Evolutionary conservation across 2,888 invertebrate species (phyloP).

Genomic region (Nomada fabriciana): DNA sequence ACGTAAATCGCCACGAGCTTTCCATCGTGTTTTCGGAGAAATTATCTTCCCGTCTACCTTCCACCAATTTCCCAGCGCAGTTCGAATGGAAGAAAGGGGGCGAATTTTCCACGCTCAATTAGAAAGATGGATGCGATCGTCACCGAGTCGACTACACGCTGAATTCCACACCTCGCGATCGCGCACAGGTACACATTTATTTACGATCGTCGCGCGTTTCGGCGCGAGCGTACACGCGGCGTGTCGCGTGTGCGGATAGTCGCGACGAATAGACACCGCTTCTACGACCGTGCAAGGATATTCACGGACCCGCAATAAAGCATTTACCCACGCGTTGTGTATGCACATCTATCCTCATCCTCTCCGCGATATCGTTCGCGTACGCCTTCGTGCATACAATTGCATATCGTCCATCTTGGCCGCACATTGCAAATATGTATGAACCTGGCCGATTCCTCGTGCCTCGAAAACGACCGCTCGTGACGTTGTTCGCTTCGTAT

Average conservation of each 20-base stretch:
- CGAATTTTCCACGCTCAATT: neutral
- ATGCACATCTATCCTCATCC: slow-evolving; percentile 72
- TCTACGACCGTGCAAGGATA: slow-evolving; percentile 67
- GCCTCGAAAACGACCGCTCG: slow-evolving; percentile 39
- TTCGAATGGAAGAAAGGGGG: neutral
- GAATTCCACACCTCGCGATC: slow-evolving; percentile 39
- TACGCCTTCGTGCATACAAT: slow-evolving; percentile 75
- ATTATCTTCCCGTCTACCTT: neutral
- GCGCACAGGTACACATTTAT: slow-evolving; percentile 56
- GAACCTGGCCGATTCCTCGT: slow-evolving; percentile 43
- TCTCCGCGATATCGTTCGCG: slow-evolving; percentile 64
- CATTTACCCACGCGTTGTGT: slow-evolving; percentile 79
- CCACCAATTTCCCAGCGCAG: neutral
- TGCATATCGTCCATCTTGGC: slow-evolving; percentile 70
- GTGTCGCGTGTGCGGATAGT: slow-evolving; percentile 55
- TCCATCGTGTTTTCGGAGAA: no score
- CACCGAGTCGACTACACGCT: slow-evolving; percentile 13
- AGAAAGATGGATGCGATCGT: neutral
- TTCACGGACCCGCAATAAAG: slow-evolving; percentile 77
- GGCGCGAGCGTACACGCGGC: slow-evolving; percentile 47
- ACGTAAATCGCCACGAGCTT: no score
- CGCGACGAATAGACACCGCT: slow-evolving; percentile 67
- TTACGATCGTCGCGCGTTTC: slow-evolving; percentile 63
- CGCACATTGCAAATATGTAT: slow-evolving; percentile 69
- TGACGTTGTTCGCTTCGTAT: slow-evolving; percentile 35